A percentile compares a stretch with the other conserved stretches of the same genome.
These are phyloP conservation scores for Temnothorax ravouxi DNA, from an alignment of 2,888 invertebrate genomes.

Conservation along the genomic window DNA sequence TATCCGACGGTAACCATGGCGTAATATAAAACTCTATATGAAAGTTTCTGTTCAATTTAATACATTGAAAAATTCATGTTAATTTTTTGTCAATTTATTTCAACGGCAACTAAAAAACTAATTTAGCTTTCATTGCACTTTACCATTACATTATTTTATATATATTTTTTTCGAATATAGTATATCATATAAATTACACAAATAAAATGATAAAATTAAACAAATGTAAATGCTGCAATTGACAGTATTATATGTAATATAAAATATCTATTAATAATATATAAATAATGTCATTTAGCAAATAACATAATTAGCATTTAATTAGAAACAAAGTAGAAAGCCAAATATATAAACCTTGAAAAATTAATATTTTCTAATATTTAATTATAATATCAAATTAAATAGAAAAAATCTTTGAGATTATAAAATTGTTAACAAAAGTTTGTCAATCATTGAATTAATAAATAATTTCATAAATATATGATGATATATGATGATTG, in stretches of 20 bases:
- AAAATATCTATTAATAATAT: background rate
- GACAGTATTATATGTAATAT: background rate
- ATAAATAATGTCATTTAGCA: background rate
- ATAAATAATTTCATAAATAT: background rate
- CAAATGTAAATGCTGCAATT: background rate
- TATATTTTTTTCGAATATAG: background rate
- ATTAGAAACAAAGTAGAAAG: background rate
- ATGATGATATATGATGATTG: background rate
- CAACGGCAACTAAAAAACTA: background rate
- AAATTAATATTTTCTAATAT: background rate
- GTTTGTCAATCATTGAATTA: background rate
- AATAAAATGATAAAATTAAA: background rate
- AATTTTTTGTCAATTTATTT: background rate
- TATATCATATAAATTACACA: background rate
- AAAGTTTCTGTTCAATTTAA: background rate
- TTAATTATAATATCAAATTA: background rate
- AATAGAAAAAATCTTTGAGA: background rate
- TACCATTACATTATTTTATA: background rate
- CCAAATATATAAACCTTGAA: background rate
- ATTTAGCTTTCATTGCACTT: background rate
- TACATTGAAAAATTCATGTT: background rate
- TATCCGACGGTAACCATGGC: constrained; percentile 43
- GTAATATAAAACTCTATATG: background rate
- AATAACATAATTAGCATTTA: background rate
- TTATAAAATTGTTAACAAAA: background rate